Base-by-base conservation (phyloP, 2,797 vertebrate genomes). In the Pogoniulus pusillus region DNA sequence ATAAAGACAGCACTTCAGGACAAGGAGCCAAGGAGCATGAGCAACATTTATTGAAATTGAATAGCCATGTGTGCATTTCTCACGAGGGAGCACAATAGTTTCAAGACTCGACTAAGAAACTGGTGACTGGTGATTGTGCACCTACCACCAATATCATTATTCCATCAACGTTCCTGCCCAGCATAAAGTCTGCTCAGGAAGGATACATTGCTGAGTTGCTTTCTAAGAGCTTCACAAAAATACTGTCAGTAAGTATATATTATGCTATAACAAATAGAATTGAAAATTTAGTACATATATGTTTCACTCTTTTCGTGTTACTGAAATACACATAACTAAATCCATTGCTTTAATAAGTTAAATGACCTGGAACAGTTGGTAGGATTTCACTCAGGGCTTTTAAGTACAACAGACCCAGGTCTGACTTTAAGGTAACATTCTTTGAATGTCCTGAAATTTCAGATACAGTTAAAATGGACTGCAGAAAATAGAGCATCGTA, bases 381-480 rank as follows among this genome's bases (percentile, higher is more conserved):
- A 89, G 39, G 45, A 83, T 10, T 77, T 87, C 17, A 60, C 16
- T 53, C 35, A 54, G 7, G 32, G 13, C 8, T 64, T 37, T 75
- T 51, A 85, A 72, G 41, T 34, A 26, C 37, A 71, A 12, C 37
- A 90, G 24, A 23, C 12, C 12, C 37, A 29, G n/a, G 20, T 73
- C 43, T 82, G 29, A 32, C 37, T 74, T 85, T 24, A 76, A 45
- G 58, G 29, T 59, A 87, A 54, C 6, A 29, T 64, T 80, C 20
- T 14, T n/a, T 54, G 37, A 86, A 84, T 47, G 23, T 69, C n/a
- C n/a, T 58, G 34, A 90, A 86, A 70, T 72, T 65, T 58, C 37
- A 75, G 69, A 63, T 65, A 35, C 53, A 66, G 54, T 47, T 84
- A 58, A 26, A 53, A 37, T 24, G 80, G 70, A 37, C 29, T 49